These are phyloP conservation scores for Tragopan temminckii DNA, from an alignment of 2,797 vertebrate species.

Conservation along the genomic window DNA sequence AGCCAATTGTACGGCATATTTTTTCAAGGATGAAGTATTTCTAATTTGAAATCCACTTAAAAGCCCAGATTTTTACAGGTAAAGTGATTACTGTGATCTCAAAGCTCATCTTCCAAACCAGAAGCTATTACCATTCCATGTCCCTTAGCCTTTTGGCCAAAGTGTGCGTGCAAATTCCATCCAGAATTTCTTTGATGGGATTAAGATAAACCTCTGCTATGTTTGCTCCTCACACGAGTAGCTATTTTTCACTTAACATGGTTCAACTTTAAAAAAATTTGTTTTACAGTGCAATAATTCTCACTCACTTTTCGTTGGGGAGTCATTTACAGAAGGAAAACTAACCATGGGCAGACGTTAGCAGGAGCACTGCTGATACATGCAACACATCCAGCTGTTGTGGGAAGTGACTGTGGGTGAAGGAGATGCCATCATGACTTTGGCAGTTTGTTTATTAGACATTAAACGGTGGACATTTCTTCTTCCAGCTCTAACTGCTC, in stretches of 20 bases:
- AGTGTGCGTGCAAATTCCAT: not conserved
- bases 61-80: not conserved
- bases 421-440: constrained; percentile 41
- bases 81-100: not conserved
- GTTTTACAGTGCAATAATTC: constrained; percentile 42
- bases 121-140: not conserved
- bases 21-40: not conserved
- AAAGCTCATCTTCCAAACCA: not conserved
- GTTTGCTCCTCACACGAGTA: not conserved
- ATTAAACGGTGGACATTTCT: constrained; percentile 36
- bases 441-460: constrained; percentile 28
- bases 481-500: constrained; percentile 36
- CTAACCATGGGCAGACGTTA: not conserved
- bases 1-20: not conserved
- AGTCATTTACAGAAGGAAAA: constrained; percentile 24
- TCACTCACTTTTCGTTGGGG: constrained; percentile 33
- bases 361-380: constrained; percentile 10
- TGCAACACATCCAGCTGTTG: constrained; percentile 34
- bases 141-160: not conserved
- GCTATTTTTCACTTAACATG: not conserved
- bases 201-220: not conserved
- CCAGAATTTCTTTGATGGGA: not conserved
- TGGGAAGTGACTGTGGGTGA: constrained; percentile 23
- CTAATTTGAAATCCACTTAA: not conserved
- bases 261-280: constrained; percentile 43